These are phyloP conservation scores for Mungos mungo DNA, from an alignment of 2,113 vertebrate genomes.

Conservation along the genomic window DNA sequence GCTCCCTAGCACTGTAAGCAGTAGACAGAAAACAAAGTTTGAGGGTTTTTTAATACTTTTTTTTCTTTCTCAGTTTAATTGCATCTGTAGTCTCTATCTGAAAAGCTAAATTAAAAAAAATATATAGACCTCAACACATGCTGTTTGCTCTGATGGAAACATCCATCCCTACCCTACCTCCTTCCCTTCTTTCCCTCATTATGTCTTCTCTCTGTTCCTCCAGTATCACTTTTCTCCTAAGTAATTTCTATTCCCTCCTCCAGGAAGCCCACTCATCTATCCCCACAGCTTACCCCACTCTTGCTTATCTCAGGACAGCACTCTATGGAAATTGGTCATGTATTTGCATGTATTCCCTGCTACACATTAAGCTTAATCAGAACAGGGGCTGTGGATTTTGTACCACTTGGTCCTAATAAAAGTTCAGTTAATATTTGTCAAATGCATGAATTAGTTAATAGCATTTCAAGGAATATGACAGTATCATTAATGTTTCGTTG, in stretches of 20 bases:
- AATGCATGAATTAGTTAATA: conserved; percentile 27
- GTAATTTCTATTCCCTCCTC: neutral
- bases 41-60: neutral
- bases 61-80: neutral
- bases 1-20: conserved; percentile 19
- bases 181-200: neutral
- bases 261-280: neutral
- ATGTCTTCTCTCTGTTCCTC: neutral
- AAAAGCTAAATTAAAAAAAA: neutral
- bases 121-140: neutral
- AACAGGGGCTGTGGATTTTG: neutral
- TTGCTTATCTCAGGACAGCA: neutral
- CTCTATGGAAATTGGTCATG: neutral
- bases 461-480: neutral
- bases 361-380: neutral
- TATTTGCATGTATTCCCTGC: neutral
- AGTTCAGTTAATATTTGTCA: conserved; percentile 29
- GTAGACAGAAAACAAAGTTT: conserved; percentile 15
- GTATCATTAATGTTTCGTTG: conserved; percentile 11
- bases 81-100: neutral
- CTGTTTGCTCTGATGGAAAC: neutral
- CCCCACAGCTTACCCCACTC: too few species aligned
- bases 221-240: neutral
- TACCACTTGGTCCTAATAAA: neutral
- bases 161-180: too few species aligned